Conservation (phyloP, 2,888 invertebrate genomes). For the Pachydiplax longipennis region DNA sequence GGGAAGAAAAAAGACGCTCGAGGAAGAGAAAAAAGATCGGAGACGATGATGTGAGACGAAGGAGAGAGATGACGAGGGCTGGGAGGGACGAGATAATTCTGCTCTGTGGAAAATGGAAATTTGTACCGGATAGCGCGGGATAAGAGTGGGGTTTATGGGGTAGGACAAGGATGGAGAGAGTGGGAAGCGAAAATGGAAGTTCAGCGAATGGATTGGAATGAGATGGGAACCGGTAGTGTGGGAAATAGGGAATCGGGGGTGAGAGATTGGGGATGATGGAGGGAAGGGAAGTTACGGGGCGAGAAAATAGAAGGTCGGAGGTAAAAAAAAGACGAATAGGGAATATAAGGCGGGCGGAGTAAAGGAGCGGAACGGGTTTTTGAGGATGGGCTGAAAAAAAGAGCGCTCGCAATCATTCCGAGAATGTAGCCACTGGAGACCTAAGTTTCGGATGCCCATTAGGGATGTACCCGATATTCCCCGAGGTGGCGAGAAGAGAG, state of each 20-base stretch:
- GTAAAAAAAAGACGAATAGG: background rate
- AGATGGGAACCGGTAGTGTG: background rate
- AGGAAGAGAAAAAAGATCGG: background rate
- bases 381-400: background rate
- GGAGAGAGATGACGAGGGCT: background rate
- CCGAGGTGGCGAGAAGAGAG: slow-evolving; percentile 1
- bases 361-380: background rate
- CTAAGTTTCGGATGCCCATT: slow-evolving; percentile 35
- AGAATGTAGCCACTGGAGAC: slow-evolving; percentile 28
- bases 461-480: slow-evolving; percentile 38
- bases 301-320: background rate
- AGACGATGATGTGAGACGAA: background rate
- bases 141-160: background rate
- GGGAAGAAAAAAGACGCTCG: background rate
- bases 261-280: background rate
- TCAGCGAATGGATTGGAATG: background rate
- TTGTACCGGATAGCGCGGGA: background rate
- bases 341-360: background rate
- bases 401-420: background rate
- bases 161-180: background rate
- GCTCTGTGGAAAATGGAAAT: background rate
- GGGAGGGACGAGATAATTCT: background rate
- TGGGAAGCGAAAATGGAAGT: background rate
- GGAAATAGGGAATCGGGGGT: background rate
- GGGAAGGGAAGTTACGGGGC: background rate